These are phyloP conservation scores for Brienomyrus longianalis DNA, from an alignment of 2,113 vertebrate species.

Conservation along the genomic window DNA sequence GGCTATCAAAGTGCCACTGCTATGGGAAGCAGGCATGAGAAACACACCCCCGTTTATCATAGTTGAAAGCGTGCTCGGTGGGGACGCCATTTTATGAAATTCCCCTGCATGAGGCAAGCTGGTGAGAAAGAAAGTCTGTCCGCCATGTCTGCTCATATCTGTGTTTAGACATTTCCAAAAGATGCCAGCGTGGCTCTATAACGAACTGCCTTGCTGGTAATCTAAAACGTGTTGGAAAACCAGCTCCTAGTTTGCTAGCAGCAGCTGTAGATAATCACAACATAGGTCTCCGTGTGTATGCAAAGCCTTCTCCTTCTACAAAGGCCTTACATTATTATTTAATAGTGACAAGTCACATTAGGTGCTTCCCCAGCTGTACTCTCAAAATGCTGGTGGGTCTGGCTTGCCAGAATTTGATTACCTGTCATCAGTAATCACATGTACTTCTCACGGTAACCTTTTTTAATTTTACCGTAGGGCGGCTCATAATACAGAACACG, in stretches of 20 bases:
- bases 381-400: not conserved
- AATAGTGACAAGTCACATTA: not conserved
- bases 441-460: not conserved
- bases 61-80: not conserved
- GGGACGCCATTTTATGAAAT: constrained; percentile 9
- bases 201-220: not conserved
- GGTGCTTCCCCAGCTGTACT: not conserved
- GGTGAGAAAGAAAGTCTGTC: not conserved
- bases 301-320: not conserved
- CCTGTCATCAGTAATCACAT: not conserved
- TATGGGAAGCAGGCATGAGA: not conserved
- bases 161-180: constrained; percentile 5
- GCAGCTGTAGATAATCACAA: not conserved
- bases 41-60: not conserved
- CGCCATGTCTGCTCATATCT: not conserved
- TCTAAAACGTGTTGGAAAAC: not conserved
- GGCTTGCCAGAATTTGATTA: not conserved
- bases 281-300: not conserved
- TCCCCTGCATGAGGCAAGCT: constrained; percentile 4
- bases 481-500: not conserved
- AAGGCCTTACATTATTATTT: not conserved
- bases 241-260: not conserved
- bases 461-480: not conserved
- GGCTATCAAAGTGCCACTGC: not conserved
- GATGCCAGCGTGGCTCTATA: not conserved